Base-by-base conservation (phyloP, 2,888 invertebrate genomes). In the Plagiodera versicolora region DNA sequence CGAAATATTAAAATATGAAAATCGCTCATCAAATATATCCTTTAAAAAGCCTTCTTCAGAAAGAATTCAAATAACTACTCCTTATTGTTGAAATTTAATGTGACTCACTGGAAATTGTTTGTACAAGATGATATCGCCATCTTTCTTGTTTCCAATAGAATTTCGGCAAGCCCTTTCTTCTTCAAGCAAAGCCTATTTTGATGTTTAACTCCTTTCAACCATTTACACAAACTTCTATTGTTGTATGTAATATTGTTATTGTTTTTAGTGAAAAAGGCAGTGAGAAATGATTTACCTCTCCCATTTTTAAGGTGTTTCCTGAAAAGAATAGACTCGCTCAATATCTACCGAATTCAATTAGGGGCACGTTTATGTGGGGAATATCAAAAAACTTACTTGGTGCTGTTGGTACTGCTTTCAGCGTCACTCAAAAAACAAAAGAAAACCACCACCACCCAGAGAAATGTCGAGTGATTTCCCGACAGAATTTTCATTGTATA, bases 151-250 rank as follows among this genome's bases (percentile, higher is more conserved):
- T 71, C 68, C 32, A 74, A 65, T 35, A 80, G 60, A 6, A 77
- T 65, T 50, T 81, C 82, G 6, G 81, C 78, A 28, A 89, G 77
- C 0, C 86, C 86, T 14, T 81, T 82, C 68, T 86, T 85, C 61
- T 84, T 82, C 59, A 82, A 81, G 70, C 89, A 89, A 73, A 87
- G 83, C 77, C 84, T 86, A 58, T 83, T 82, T 77, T 89, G 88
- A 16, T 85, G 83, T 56, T 83, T 83, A 0, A 87, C 83, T 11
- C 86, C 82, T 61, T 81, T 83, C 68, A 87, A 77, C 73, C 86
- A 82, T 64, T 84, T 82, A 69, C 89, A 89, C 1, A 85, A 30
- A 32, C 56, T 58, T 55, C 51, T 63, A 30, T 32, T 56, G 18
- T 53, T 69, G 56, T 56, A 51, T 50, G 65, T 67, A 57, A 57